Base-by-base conservation (phyloP, 2,797 vertebrate genomes). In the Dipus sagitta region DNA sequence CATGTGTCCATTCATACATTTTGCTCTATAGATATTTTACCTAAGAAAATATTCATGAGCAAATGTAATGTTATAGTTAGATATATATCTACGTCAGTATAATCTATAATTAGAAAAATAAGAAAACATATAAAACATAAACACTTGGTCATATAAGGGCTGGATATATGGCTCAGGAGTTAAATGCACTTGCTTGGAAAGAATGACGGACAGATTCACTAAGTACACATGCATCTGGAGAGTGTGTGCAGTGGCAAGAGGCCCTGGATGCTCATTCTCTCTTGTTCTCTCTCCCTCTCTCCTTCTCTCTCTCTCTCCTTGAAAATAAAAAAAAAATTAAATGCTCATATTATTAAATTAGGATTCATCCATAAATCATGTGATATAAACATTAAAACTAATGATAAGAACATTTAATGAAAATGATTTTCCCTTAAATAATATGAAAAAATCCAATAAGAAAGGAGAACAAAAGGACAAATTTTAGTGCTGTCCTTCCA, bases 331-430 rank as follows among this genome's bases (percentile, higher is more conserved):
- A 47, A 47, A 47, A 47, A 47, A 47, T 6, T 47, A 47, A 47
- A 47, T 47, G 9, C 8, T 47, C 47, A 64, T 74, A 67, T 68
- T 60, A 18, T 75, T 34, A 38, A 84, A 65, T 79, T 54, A n/a
- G 20, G 30, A 70, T 52, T 26, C 6, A 88, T 67, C 14, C 23
- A 34, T 34, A 58, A 58, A 77, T 58, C 58, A 47, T 26, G 77
- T 68, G 18, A 74, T 78, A 64, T 58, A 85, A 84, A 80, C 64
- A 72, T 77, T 72, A 23, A 88, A 90, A 72, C 7, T 9, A 90
- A 62, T 6, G 2, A 24, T 79, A 88, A 78, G n/a, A 70, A 34
- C 67, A 80, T 62, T 85, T 47, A 42, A 92, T n/a, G 23, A 24
- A 88, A 54, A 30, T 1, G 0, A 47, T 58, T 65, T 89, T 92